phyloP scores from a whole-genome alignment of 2,888 invertebrate species.

The Hylaea fasciaria region DNA sequence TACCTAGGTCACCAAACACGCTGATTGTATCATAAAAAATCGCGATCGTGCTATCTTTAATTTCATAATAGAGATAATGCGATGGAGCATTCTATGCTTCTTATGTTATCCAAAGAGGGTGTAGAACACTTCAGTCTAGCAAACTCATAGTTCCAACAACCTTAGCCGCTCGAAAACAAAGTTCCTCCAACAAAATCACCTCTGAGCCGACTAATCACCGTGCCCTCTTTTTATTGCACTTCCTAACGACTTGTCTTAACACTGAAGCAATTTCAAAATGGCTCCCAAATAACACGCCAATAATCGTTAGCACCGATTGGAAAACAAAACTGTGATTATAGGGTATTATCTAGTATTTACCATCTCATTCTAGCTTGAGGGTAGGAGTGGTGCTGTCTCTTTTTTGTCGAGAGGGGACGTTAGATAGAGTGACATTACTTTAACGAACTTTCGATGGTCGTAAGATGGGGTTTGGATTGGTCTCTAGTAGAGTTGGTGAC shows the following conservation, averaged over 20 bases:
- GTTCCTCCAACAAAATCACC: conserved; percentile 42
- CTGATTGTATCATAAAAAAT: no score
- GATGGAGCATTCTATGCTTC: no score
- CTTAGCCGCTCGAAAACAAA: background rate
- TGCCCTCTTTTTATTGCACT: conserved; percentile 76
- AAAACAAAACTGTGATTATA: conserved; percentile 89
- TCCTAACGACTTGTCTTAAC: conserved; percentile 80
- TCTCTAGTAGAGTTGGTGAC: conserved; percentile 36
- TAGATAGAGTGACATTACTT: conserved; percentile 81
- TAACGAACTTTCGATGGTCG: conserved; percentile 83
- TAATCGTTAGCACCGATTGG: conserved; percentile 88
- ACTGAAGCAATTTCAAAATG: conserved; percentile 83
- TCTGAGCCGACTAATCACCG: conserved; percentile 60
- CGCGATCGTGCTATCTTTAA: no score
- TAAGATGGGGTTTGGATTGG: conserved; percentile 60
- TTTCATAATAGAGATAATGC: no score
- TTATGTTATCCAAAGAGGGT: no score
- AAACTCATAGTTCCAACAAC: no score
- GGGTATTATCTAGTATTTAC: conserved; percentile 72
- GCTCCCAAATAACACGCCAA: conserved; percentile 86
- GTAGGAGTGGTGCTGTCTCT: conserved; percentile 58
- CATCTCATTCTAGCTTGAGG: conserved; percentile 58
- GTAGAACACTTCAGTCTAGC: no score
- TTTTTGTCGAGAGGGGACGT: conserved; percentile 69
- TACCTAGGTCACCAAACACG: no score